Conservation (phyloP, 2,113 vertebrate genomes). For the Nothobranchius furzeri region DNA sequence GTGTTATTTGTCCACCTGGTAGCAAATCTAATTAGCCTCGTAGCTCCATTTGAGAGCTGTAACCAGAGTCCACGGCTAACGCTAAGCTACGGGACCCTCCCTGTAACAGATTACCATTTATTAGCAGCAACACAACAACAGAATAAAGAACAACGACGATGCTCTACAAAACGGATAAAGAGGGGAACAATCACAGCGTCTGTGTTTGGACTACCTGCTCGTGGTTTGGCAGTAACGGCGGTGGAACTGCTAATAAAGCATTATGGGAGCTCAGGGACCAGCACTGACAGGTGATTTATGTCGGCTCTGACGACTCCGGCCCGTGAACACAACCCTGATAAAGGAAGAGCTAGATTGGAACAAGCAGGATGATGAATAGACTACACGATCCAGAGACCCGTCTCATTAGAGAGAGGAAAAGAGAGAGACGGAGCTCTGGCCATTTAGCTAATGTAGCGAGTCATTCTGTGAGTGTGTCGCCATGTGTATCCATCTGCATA, state of each 20-base stretch:
- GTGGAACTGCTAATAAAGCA: slow-evolving; percentile 89
- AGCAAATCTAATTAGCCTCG: not conserved
- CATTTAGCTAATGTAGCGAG: slow-evolving; percentile 97
- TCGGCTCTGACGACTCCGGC: slow-evolving; percentile 91
- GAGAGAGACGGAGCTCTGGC: slow-evolving; percentile 77
- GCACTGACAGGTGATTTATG: slow-evolving; percentile 92
- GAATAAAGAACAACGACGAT: slow-evolving; percentile 41
- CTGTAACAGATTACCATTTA: not conserved
- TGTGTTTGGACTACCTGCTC: slow-evolving; percentile 75
- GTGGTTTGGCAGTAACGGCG: slow-evolving; percentile 89
- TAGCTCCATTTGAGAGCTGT: not conserved
- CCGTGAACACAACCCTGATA: slow-evolving; percentile 91
- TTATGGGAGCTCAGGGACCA: slow-evolving; percentile 86
- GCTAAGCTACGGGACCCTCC: not conserved
- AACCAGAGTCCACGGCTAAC: not conserved
- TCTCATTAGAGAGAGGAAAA: slow-evolving; percentile 88
- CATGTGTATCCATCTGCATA: slow-evolving; percentile 44
- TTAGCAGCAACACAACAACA: slow-evolving; percentile 15
- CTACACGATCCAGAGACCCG: slow-evolving; percentile 91
- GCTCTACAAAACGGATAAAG: slow-evolving; percentile 26
- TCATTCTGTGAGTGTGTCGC: slow-evolving; percentile 77
- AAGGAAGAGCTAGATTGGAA: slow-evolving; percentile 97
- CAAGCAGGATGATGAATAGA: slow-evolving; percentile 99
- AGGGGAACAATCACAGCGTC: slow-evolving; percentile 23
- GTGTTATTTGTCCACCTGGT: not conserved